Percentiles rank a stretch among this genome's conserved stretches.
phyloP scores from a whole-genome alignment of 2,113 vertebrate species.

The Rhinoptilus africanus region DNA sequence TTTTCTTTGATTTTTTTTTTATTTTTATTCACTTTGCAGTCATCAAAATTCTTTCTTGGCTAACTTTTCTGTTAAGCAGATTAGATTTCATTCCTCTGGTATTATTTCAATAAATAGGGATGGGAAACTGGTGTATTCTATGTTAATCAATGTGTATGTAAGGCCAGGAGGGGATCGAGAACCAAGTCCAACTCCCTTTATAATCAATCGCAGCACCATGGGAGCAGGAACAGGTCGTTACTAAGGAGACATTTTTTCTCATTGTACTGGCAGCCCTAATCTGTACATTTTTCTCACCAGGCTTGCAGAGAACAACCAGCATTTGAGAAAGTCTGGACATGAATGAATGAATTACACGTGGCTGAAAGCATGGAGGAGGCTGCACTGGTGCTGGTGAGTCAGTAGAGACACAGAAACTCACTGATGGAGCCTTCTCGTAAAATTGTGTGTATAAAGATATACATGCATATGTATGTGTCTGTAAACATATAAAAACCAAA shows the following conservation, averaged over 20 bases:
- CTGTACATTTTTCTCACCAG: background rate
- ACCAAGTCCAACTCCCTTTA: background rate
- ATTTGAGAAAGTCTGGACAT: background rate
- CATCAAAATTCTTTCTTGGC: background rate
- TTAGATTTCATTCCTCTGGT: background rate
- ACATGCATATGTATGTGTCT: background rate
- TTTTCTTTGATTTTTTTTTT: background rate
- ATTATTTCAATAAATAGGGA: background rate
- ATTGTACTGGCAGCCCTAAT: background rate
- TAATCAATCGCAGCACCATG: background rate
- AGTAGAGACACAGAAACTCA: background rate
- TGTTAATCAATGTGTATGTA: background rate
- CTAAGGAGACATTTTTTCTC: background rate
- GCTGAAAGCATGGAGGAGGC: background rate
- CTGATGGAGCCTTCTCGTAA: background rate
- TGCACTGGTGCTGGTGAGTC: background rate
- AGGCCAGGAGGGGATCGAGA: background rate
- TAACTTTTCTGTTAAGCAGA: background rate
- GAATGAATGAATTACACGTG: accelerated
- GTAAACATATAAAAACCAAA: accelerated
- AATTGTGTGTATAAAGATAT: background rate
- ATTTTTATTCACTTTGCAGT: background rate
- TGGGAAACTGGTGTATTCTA: background rate
- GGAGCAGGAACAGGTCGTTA: background rate
- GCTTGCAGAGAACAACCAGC: background rate